These are phyloP conservation scores for Melieria crassipennis DNA, from an alignment of 2,888 invertebrate species.

Conservation along the genomic window DNA sequence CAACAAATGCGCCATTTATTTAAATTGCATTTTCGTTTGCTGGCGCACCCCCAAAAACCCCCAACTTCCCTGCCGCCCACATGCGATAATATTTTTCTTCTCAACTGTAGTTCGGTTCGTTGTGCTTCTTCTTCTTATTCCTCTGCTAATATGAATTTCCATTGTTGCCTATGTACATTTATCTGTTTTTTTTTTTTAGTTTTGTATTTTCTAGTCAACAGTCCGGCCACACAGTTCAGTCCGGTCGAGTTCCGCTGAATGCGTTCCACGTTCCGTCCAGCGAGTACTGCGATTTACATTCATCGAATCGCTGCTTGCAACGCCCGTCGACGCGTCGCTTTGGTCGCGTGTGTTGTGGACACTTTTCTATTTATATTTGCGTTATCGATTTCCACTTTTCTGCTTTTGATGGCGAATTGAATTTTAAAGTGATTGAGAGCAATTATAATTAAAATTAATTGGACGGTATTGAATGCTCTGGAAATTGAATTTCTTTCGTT, in stretches of 20 bases:
- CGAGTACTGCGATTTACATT: neutral
- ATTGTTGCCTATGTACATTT: neutral
- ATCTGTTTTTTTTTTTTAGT: neutral
- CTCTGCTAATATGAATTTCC: neutral
- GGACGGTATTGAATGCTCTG: slow-evolving; percentile 16
- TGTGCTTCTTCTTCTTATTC: neutral
- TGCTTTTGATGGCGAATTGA: slow-evolving; percentile 44
- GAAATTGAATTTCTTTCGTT: too few species aligned
- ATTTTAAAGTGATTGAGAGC: slow-evolving; percentile 41
- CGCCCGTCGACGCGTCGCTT: neutral
- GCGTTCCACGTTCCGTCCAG: too few species aligned
- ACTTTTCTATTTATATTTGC: neutral
- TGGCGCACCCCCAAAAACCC: too few species aligned
- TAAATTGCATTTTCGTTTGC: slow-evolving; percentile 18
- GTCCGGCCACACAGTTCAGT: neutral
- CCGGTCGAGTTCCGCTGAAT: too few species aligned
- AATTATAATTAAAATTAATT: slow-evolving; percentile 50
- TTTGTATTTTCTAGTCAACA: neutral
- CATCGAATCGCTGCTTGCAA: neutral
- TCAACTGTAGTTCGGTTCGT: neutral
- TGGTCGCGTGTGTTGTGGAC: slow-evolving; percentile 10
- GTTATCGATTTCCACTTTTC: slow-evolving; percentile 12
- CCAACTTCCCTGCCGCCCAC: too few species aligned
- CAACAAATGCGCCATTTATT: slow-evolving; percentile 14
- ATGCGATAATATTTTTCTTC: neutral